Base-by-base conservation (phyloP, 2,113 vertebrate species). In the Ophthalmolycus amberensis region DNA sequence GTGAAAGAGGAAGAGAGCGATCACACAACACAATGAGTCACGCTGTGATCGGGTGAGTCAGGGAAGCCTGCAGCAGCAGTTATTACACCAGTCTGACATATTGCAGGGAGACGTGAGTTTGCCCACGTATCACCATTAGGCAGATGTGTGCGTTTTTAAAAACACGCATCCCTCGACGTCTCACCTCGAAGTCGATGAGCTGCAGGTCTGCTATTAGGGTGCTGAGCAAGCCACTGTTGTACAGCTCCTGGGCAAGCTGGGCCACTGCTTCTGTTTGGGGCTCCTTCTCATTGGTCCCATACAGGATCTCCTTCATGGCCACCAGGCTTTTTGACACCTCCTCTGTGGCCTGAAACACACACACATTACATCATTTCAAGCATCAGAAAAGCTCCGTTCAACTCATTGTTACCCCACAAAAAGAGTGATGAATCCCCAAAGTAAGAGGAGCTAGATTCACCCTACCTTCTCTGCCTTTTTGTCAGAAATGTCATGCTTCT, bases 241-340 rank as follows among this genome's bases (percentile, higher is more conserved):
- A 99, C 0, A 99, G 95, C 84, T 99, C 97, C 78, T 99, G 98
- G 77, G 98, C 98, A 0, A 99, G 95, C 85, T 99, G 98, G 0
- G 98, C 98, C 87, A 99, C 97, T 0, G 97, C 96, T 89, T 97
- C 97, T 1, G 97, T 98, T 88, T 98, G 97, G 0, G 97, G 97
- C 59, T 99, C 97, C 64, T 97, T 98, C 82, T 98, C 96, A 71
- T 97, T 97, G 6, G 97, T 98, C 87, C 97, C 97, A 42, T 99
- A 99, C 2, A 99, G 93, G 90, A 99, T 96, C 92, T 99, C 96
- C 90, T 99, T 97, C 98, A 99, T 97, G 85, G 97, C 97, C 88
- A 98, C 97, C 76, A 99, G 93, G 82, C 98, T 98, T 95, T 98
- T 99, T 46, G 98, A 98, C 91, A 99, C 98, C 90, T 99, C 98